These are phyloP conservation scores for Ceratosolen solmsi DNA, from an alignment of 1,140 invertebrate species.

Conservation along the genomic window DNA sequence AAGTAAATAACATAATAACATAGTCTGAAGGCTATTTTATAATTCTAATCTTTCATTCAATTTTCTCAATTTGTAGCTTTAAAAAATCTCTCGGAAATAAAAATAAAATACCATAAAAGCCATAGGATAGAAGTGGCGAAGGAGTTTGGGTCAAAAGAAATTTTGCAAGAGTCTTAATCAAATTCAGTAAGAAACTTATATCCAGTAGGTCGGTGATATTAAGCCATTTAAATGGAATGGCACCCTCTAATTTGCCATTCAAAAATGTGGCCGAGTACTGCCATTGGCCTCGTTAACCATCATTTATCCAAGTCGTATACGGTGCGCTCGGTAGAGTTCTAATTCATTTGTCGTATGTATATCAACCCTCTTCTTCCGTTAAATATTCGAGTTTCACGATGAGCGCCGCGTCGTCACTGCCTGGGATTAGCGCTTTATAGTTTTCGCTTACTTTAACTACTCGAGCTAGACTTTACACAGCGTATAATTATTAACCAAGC, in stretches of 20 bases:
- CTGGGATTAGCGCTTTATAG: conserved; percentile 48
- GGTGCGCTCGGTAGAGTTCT: conserved; percentile 50
- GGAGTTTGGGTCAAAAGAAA: too few relatives aligned
- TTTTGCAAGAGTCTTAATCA: too few relatives aligned
- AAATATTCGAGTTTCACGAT: conserved; percentile 56
- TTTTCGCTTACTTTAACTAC: conserved; percentile 44
- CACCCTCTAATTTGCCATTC: conserved; percentile 60
- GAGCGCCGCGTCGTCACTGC: neutral
- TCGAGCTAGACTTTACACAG: conserved; percentile 39
- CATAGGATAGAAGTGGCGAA: too few relatives aligned
- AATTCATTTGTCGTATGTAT: conserved; percentile 59
- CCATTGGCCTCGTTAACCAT: conserved; percentile 55
- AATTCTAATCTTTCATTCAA: too few relatives aligned
- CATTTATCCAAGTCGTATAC: conserved; percentile 58
- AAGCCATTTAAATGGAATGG: conserved; percentile 61
- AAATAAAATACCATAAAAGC: too few relatives aligned
- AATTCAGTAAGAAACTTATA: conserved; percentile 1
- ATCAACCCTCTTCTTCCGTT: conserved; percentile 46
- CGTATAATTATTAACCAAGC: conserved; percentile 38
- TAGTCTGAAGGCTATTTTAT: too few relatives aligned
- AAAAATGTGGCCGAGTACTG: conserved; percentile 57
- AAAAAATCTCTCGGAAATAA: too few relatives aligned
- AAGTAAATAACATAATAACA: too few relatives aligned
- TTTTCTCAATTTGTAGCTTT: too few relatives aligned
- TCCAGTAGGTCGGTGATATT: conserved; percentile 52